Conservation (phyloP, 2,888 invertebrate species). For the Hydroisotoma schaefferi region DNA sequence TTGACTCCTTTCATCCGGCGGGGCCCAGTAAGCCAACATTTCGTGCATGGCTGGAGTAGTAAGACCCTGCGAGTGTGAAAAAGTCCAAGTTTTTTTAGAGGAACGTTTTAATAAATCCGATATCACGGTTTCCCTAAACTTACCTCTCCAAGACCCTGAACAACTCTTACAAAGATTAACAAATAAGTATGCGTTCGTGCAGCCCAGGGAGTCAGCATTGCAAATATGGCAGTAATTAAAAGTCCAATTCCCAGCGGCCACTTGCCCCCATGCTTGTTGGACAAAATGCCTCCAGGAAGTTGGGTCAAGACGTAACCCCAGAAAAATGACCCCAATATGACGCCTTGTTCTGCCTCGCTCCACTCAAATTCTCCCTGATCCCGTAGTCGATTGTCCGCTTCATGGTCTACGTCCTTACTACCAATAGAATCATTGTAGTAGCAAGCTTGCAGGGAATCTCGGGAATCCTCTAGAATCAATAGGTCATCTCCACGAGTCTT, state of each 20-base stretch:
- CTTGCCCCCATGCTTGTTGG: slow-evolving; percentile 80
- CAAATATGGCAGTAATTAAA: slow-evolving; percentile 66
- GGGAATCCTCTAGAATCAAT: not conserved
- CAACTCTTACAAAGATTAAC: slow-evolving; percentile 52
- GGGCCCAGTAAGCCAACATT: slow-evolving; percentile 50
- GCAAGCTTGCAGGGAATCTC: not conserved
- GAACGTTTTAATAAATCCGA: not conserved
- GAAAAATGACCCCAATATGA: slow-evolving; percentile 29
- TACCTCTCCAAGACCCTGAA: slow-evolving; percentile 56
- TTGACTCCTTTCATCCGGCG: slow-evolving; percentile 49
- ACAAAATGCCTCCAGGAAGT: slow-evolving; percentile 69
- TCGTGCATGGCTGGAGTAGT: slow-evolving; percentile 48
- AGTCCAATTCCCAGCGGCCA: slow-evolving; percentile 78
- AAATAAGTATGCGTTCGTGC: slow-evolving; percentile 52
- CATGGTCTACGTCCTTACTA: not conserved
- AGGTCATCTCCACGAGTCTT: not conserved
- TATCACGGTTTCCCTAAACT: not conserved
- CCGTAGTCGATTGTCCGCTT: not conserved
- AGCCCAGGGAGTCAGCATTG: slow-evolving; percentile 54
- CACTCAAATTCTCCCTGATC: slow-evolving; percentile 30
- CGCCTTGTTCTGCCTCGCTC: slow-evolving; percentile 31
- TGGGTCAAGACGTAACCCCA: slow-evolving; percentile 29
- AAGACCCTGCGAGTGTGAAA: slow-evolving; percentile 24
- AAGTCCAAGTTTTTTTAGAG: not conserved
- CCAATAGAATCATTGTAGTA: not conserved